phyloP scores from a whole-genome alignment of 2,888 invertebrate genomes.

The Tanytarsus gracilentus region DNA sequence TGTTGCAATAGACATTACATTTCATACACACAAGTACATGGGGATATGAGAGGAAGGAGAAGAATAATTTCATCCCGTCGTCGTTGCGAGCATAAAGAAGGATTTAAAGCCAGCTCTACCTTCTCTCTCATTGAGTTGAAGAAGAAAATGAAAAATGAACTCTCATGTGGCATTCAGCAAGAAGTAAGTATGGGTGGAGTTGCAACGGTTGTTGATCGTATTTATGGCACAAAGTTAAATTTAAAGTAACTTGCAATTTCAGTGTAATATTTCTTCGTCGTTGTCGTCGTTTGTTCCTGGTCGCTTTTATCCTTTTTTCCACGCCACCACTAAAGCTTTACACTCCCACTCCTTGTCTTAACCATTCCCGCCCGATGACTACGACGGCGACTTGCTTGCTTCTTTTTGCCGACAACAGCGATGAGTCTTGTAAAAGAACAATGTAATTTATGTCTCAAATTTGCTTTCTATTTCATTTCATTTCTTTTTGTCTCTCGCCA shows the following conservation, averaged over 20 bases:
- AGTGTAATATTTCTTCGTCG: slow-evolving; percentile 8
- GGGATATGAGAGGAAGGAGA: too few species aligned
- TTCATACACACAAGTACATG: too few species aligned
- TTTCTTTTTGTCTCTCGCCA: background rate
- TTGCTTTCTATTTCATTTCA: slow-evolving; percentile 8
- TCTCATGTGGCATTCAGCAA: slow-evolving; percentile 19
- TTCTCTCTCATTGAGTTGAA: background rate
- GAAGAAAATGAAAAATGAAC: slow-evolving; percentile 22
- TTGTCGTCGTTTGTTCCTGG: background rate
- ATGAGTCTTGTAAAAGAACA: slow-evolving; percentile 7
- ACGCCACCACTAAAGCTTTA: background rate
- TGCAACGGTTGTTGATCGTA: slow-evolving; percentile 27
- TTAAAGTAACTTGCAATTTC: slow-evolving; percentile 28
- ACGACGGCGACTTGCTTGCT: too few species aligned
- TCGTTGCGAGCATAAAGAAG: background rate
- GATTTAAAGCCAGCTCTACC: background rate
- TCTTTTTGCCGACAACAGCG: background rate
- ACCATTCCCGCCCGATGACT: too few species aligned
- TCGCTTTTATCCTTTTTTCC: background rate
- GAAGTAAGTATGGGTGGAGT: background rate
- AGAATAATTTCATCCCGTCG: too few species aligned
- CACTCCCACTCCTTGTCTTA: background rate
- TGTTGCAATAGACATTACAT: too few species aligned
- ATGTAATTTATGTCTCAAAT: slow-evolving; percentile 24
- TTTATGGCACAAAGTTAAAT: slow-evolving; percentile 28